Evolutionary conservation across 2,888 invertebrate species (phyloP).

Genomic region (Xestia xanthographa): DNA sequence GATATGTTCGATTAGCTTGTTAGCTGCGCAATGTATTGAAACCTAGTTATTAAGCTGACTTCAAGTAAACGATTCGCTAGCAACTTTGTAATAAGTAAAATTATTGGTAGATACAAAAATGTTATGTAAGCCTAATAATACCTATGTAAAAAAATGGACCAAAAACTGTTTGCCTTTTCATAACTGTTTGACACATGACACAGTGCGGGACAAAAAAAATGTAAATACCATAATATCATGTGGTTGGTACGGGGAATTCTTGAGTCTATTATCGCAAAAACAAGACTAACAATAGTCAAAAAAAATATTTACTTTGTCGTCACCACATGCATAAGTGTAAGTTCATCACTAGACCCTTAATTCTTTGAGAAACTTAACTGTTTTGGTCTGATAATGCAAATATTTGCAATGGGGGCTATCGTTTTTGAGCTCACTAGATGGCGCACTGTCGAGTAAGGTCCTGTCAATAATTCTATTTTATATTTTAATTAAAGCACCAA

Average conservation of each 20-base stretch:
- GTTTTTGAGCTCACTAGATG: too few relatives aligned
- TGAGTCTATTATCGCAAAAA: constrained; percentile 21
- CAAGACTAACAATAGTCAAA: neutral
- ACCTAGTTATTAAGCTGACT: constrained; percentile 58
- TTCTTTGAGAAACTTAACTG: neutral
- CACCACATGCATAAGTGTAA: constrained; percentile 8
- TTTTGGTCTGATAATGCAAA: constrained; percentile 5
- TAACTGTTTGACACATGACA: constrained; percentile 4
- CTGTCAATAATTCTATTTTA: too few relatives aligned
- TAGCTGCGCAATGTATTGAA: constrained; percentile 25
- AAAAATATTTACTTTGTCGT: constrained; percentile 40
- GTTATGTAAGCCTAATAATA: neutral
- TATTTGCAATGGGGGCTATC: too few relatives aligned
- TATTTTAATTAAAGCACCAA: too few relatives aligned
- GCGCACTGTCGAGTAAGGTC: too few relatives aligned
- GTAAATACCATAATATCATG: neutral
- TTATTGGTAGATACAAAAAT: constrained; percentile 6
- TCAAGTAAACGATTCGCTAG: constrained; percentile 1
- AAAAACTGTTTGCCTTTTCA: neutral
- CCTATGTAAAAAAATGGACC: neutral
- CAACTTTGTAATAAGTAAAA: constrained; percentile 23
- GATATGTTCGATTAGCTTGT: constrained; percentile 10
- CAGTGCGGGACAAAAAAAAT: constrained; percentile 7
- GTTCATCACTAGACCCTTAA: constrained; percentile 15
- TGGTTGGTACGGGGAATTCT: constrained; percentile 8